Base-by-base conservation (phyloP, 2,888 invertebrate species). In the Gymnoscelis rufifasciata region DNA sequence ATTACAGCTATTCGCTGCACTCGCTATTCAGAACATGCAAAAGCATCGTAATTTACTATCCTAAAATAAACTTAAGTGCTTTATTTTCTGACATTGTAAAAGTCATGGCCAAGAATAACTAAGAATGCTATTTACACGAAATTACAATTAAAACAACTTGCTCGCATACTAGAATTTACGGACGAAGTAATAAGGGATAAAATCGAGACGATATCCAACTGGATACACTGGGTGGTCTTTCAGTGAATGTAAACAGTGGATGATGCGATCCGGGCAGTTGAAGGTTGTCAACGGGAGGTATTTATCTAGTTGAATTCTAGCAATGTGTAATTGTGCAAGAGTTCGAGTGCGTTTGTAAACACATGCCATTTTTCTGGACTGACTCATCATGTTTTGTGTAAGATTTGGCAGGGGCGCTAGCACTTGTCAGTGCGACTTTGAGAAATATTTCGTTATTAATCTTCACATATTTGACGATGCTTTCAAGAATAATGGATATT, bases 251-350 rank as follows among this genome's bases (percentile, higher is more conserved):
- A 57, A 57, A 55, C 47, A 55, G 24, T 40, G 10, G 23, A 41
- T 53, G 53, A 47, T 43, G 38, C 51, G 51, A 49, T 48, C 48
- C 55, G 57, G 57, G 44, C 50, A 46, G 36, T 8, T 47, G 55
- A 56, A 55, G 57, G 57, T 52, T 48, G 29, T 53, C 51, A 53
- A 49, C 46, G 38, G 14, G 27, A 29, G 35, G 24, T 31, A 58
- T 57, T 56, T 56, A 56, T 52, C 38, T 35, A 37, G 49, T 49
- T 41, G 37, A 42, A 43, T 31, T 38, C 43, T 38, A 41, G 42
- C 45, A 47, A 41, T 29, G 39, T 29, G 27, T 19, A 35, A 15
- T 35, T 8, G n/a, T 13, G 1, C 12, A 13, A 5, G 12, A 7
- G 30, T 12, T 41, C 29, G 36, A 19, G 38, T 36, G 39, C 43